phyloP scores from a whole-genome alignment of 2,888 invertebrate species.

The Schizaphis graminum region DNA sequence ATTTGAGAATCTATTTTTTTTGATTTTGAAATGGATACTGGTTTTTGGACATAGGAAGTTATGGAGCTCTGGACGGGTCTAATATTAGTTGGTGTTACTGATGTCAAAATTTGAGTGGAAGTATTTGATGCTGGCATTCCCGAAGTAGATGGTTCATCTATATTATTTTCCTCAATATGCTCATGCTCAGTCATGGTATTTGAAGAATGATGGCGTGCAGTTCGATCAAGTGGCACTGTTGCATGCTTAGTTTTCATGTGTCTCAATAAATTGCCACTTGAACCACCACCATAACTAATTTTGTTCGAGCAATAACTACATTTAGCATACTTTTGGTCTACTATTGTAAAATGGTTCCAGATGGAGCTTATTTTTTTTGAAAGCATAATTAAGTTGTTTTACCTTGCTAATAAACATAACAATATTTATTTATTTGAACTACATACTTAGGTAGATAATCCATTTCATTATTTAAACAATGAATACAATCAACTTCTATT shows the following conservation, averaged over 20 bases:
- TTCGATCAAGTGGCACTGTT: constrained; percentile 13
- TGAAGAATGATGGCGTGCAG: constrained; percentile 21
- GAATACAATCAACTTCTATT: constrained; percentile 30
- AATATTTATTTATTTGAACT: constrained; percentile 35
- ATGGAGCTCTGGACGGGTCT: background rate
- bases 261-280: background rate
- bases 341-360: constrained; percentile 21
- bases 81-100: constrained; percentile 26
- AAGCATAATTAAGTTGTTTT: constrained; percentile 31
- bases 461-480: constrained; percentile 26
- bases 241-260: background rate
- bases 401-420: constrained; percentile 16
- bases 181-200: constrained; percentile 22
- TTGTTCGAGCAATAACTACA: constrained; percentile 29
- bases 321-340: constrained; percentile 33
- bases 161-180: constrained; percentile 25
- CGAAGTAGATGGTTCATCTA: constrained; percentile 17
- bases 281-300: constrained; percentile 35
- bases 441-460: constrained; percentile 21
- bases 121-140: constrained; percentile 7
- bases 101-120: background rate
- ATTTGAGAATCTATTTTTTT: constrained; percentile 18
- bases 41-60: background rate
- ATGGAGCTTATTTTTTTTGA: constrained; percentile 25
- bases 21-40: background rate